Percentiles rank a stretch among this genome's conserved stretches.
Conservation (phyloP, 2,888 invertebrate species). For the Poecilobothrus nobilitatus region DNA sequence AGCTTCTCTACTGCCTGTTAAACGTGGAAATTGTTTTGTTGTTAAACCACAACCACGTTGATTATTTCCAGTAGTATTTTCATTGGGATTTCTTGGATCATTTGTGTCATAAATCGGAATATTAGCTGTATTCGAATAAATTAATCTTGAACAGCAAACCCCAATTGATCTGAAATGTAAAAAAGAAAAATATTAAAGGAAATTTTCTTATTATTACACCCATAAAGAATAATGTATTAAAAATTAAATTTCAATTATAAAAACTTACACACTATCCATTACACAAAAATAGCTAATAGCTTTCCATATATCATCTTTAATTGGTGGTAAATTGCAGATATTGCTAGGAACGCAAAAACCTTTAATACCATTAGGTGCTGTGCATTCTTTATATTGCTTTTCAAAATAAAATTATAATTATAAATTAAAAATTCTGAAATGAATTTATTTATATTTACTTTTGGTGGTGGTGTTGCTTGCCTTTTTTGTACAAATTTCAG, state of each 20-base stretch:
- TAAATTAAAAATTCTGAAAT: too few species aligned
- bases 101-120: slow-evolving; percentile 16
- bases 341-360: slow-evolving; percentile 60
- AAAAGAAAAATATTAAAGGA: background rate
- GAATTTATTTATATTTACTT: too few species aligned
- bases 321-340: slow-evolving; percentile 54
- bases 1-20: slow-evolving; percentile 56
- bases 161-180: slow-evolving; percentile 48
- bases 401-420: slow-evolving; percentile 44
- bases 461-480: too few species aligned
- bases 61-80: slow-evolving; percentile 32
- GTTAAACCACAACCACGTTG: slow-evolving; percentile 42
- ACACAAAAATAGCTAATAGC: slow-evolving; percentile 62
- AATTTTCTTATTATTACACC: background rate
- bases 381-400: slow-evolving; percentile 51
- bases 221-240: too few species aligned
- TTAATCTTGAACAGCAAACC: slow-evolving; percentile 62
- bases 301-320: slow-evolving; percentile 50
- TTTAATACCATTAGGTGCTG: slow-evolving; percentile 49
- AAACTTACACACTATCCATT: slow-evolving; percentile 54
- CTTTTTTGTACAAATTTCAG: too few species aligned
- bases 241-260: slow-evolving; percentile 12
- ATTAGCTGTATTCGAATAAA: slow-evolving; percentile 23
- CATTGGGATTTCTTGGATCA: slow-evolving; percentile 17
- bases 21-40: slow-evolving; percentile 45